Evolutionary conservation across 2,888 invertebrate genomes (phyloP), one percentile per base, ranked within the genome.

Genomic region (Ormia ochracea): DNA sequence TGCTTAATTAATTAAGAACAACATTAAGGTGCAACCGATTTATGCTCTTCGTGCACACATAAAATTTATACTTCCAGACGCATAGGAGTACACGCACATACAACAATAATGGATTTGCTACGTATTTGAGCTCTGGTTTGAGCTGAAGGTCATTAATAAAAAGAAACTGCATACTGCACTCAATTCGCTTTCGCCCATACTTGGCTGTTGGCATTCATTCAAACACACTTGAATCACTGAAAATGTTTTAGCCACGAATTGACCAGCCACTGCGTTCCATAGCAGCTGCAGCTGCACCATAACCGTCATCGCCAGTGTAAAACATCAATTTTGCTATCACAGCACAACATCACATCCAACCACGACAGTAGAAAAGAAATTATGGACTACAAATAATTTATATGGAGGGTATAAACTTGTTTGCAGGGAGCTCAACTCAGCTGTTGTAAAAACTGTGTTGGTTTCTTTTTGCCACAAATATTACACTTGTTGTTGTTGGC

Each of bases 151-250:
- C 70, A 9, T 70, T 38, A 41, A 52, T 19, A 45, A 33, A 12
- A 26, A 41, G 19, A 28, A 50, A 7, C 10, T 28, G 19, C 33
- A n/a, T 43, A 4, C 21, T n/a, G 7, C 4, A n/a, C 6, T 14
- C 10, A 4, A n/a, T n/a, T n/a, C n/a, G n/a, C 50, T 50, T 36
- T 50, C 19, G 19, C 10, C 38, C 31, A 50, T 38, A 50, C 38
- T 70, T 70, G 48, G 1, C 14, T 41, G 19, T 45, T 56, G 56
- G 56, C 68, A 68, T 69, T 58, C 38, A 58, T 36, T 19, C 26
- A 26, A 19, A 28, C n/a, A 28, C 12, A 50, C 70, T 59, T 59
- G 59, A 59, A 50, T 59, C 38, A 38, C 36, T 38, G 21, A 41
- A 59, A 41, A 38, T 41, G 50, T 41, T 59, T 70, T 12, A 50